Conservation (phyloP, 2,888 invertebrate species). For the Synanthedon tipuliformis region DNA sequence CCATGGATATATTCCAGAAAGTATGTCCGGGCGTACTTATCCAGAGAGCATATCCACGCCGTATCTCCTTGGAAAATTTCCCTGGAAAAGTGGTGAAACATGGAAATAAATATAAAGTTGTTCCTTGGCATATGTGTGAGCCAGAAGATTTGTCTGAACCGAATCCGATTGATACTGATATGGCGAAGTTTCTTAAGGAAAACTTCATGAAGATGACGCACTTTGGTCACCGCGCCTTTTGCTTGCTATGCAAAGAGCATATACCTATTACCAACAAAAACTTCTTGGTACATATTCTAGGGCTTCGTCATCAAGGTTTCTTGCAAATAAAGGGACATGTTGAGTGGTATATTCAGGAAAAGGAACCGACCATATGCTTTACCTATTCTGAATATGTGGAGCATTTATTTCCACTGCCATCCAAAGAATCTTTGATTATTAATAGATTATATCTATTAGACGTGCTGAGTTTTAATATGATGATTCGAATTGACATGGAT, state of each 20-base stretch:
- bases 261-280: slow-evolving; percentile 23
- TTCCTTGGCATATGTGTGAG: too few relatives aligned
- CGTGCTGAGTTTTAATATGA: slow-evolving; percentile 20
- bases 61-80: slow-evolving; percentile 13
- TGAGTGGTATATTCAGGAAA: not conserved
- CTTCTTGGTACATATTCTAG: slow-evolving; percentile 29
- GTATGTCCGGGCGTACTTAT: too few relatives aligned
- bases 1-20: too few relatives aligned
- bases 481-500: slow-evolving; percentile 15
- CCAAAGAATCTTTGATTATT: too few relatives aligned
- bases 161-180: slow-evolving; percentile 15
- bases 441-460: slow-evolving; percentile 7
- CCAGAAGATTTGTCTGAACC: too few relatives aligned
- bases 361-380: too few relatives aligned
- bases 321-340: slow-evolving; percentile 22
- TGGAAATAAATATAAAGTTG: slow-evolving; percentile 11
- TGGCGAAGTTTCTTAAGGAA: slow-evolving; percentile 27
- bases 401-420: too few relatives aligned
- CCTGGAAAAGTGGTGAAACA: slow-evolving; percentile 15
- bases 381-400: too few relatives aligned
- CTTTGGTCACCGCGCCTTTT: slow-evolving; percentile 34
- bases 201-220: slow-evolving; percentile 33
- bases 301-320: slow-evolving; percentile 25
- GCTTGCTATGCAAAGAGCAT: slow-evolving; percentile 28
- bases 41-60: too few relatives aligned